Evolutionary conservation across 1,140 invertebrate species (phyloP), one percentile per base, ranked within the genome.

Genomic region (Drosophila nannoptera): DNA sequence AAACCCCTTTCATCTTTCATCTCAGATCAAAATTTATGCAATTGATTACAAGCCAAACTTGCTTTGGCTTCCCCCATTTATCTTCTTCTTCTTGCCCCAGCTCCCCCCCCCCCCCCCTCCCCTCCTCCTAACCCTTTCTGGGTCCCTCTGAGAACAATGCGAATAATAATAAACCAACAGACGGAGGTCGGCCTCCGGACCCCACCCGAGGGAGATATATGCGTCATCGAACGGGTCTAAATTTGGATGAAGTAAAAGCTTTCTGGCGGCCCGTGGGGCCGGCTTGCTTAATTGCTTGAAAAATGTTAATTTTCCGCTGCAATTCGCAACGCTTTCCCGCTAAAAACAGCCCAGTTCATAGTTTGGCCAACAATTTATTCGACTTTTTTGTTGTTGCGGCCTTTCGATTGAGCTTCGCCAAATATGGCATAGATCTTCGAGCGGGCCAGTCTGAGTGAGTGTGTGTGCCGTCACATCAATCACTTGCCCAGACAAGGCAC

Each of bases 381-480:
- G 38, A n/a, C 32, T 45, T 33, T 8, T 31, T 53, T 53, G 45
- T 36, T 16, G 8, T 14, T 35, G 2, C 38, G 4, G 11, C 22
- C 52, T 38, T 48, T 58, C 40, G 11, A 52, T 50, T 42, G 14
- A 56, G 67, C 52, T 64, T 62, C 63, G 46, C 78, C 78, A 73
- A 75, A 82, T 78, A 82, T 56, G 78, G 78, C 78, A 69, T 70
- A 75, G 73, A 74, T 48, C 38, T 38, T 38, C 32, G 29, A 40
- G 42, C 48, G 45, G 14, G 43, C 38, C 33, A 36, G 40, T 31
- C 14, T 36, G 29, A n/a, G 16, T 54, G 46, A 12, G 52, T 58
- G 54, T 49, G 58, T 53, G 48, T 55, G 66, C 66, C 58, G 75
- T 72, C 80, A 84, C 78, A 82, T 82, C 78, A 82, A 82, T 82